Conservation (phyloP, 2,888 invertebrate species). For the Tetheella fluctuosa region DNA sequence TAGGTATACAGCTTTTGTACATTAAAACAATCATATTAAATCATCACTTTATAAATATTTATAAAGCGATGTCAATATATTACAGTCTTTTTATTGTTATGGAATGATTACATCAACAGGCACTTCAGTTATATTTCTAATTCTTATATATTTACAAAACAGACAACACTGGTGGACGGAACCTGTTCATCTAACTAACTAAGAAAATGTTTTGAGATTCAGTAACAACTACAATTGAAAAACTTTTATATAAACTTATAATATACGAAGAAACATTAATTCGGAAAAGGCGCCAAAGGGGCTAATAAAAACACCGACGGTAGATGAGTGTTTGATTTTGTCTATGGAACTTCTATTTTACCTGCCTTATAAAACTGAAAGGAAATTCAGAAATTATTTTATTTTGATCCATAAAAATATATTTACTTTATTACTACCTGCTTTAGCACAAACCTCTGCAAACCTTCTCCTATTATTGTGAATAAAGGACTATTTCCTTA, state of each 20-base stretch:
- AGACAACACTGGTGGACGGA: constrained; percentile 7
- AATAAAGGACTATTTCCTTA: too few relatives aligned
- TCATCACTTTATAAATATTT: not conserved
- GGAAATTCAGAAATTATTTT: too few relatives aligned
- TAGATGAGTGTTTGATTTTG: too few relatives aligned
- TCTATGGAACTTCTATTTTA: too few relatives aligned
- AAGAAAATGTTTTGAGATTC: not conserved
- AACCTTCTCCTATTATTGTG: too few relatives aligned
- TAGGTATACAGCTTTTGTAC: not conserved
- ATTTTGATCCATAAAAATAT: too few relatives aligned
- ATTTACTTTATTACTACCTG: too few relatives aligned
- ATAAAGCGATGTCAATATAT: not conserved
- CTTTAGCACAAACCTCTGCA: too few relatives aligned
- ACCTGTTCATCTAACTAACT: not conserved
- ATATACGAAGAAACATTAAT: too few relatives aligned
- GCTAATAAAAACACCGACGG: too few relatives aligned
- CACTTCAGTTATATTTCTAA: not conserved
- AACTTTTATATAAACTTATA: too few relatives aligned
- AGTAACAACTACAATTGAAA: not conserved
- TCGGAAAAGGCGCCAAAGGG: not conserved
- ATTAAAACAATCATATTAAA: not conserved
- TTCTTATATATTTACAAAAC: not conserved
- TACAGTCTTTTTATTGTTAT: not conserved
- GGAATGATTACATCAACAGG: not conserved
- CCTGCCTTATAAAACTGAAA: too few relatives aligned